Percentiles rank a stretch among this genome's conserved stretches.
phyloP scores from a whole-genome alignment of 2,888 invertebrate genomes.

The Blastobasis adustella region DNA sequence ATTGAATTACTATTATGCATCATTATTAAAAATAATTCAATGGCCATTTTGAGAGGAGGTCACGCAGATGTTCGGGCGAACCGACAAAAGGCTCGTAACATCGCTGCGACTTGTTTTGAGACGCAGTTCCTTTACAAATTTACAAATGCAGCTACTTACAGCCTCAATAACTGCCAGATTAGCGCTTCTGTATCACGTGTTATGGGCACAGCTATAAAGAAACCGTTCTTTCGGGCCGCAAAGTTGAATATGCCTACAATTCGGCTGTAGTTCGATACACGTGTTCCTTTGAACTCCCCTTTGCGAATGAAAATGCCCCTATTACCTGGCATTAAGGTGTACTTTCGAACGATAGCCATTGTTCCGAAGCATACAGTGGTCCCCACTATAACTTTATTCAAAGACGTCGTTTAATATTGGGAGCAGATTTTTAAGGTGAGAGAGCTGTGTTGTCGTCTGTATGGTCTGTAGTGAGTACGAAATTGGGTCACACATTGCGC shows the following conservation, averaged over 20 bases:
- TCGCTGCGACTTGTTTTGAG: constrained; percentile 43
- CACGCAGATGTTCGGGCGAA: constrained; percentile 39
- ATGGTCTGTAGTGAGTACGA: constrained; percentile 23
- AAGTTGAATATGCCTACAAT: constrained; percentile 22
- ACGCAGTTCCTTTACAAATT: constrained; percentile 40
- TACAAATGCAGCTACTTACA: constrained; percentile 2
- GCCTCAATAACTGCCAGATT: background rate
- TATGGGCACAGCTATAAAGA: background rate
- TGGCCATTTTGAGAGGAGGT: constrained; percentile 44
- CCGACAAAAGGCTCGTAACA: constrained; percentile 46
- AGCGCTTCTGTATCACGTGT: background rate
- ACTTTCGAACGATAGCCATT: constrained; percentile 3
- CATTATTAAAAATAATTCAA: constrained; percentile 36
- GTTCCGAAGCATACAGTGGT: background rate
- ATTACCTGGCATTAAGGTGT: constrained; percentile 53
- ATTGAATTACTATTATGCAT: constrained; percentile 16
- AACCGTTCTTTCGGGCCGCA: constrained; percentile 1
- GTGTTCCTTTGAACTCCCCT: constrained; percentile 44
- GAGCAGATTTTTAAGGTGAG: background rate
- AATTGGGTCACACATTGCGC: constrained; percentile 69
- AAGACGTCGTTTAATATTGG: background rate
- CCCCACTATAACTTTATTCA: background rate
- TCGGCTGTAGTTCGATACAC: constrained; percentile 45
- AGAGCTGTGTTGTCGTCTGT: constrained; percentile 2
- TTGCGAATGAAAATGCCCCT: constrained; percentile 44